Base-by-base conservation (phyloP, 2,888 invertebrate genomes). In the Resseliella maxima region DNA sequence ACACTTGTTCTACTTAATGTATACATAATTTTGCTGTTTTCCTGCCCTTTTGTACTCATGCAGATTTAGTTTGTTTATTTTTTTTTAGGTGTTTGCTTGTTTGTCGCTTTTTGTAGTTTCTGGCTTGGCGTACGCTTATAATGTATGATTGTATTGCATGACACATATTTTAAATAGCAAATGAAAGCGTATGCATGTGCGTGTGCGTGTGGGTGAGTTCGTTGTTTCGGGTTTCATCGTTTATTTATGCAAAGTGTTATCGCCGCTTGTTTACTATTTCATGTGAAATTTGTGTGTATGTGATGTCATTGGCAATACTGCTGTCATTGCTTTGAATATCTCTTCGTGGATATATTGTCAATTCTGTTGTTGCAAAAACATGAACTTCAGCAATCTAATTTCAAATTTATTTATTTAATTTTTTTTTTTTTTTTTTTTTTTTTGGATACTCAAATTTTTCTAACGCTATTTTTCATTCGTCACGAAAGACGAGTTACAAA, bases 231-330 rank as follows among this genome's bases (percentile, higher is more conserved):
- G 31, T 31, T 72, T 72, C 72, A 72, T 72, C 15, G 72, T 72
- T 72, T 72, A 72, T 72, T 72, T 72, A 72, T 72, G 72, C 31
- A 72, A 72, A 72, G 27, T 72, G 72, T 72, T 72, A 72, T 72
- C 35, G 72, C 31, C 31, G 31, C 2, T 72, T 31, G 72, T 72
- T 72, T 27, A 72, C 72, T 72, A 72, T 72, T 72, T 72, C 31
- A 72, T 31, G 35, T 72, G 72, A 72, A n/a, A 27, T 72, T 31
- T 18, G 72, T 59, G 59, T 59, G 59, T 59, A 10, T 59, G 59
- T 24, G 15, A 2, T 72, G 10, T 12, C 35, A 27, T 15, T 72
- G 72, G 72, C 18, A 15, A 72, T 72, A 35, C 15, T 72, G 59
- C 2, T 59, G 59, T 15, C 18, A 3, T 2, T 59, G 24, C 59